Base-by-base conservation (phyloP, 2,113 vertebrate genomes). In the Crotalus horridus region DNA sequence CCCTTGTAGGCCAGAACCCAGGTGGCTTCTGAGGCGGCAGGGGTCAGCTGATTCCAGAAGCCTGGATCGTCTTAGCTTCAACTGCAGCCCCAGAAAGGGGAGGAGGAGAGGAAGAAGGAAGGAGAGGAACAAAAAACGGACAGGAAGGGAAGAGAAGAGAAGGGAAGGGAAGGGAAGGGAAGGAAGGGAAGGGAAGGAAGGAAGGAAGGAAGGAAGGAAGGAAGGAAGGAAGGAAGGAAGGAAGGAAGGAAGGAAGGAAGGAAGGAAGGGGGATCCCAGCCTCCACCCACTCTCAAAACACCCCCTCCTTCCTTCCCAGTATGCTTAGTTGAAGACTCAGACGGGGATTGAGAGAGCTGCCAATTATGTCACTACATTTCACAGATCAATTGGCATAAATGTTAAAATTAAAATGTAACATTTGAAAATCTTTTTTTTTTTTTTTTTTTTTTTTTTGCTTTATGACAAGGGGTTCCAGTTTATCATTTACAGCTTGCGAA, bases 321-420 rank as follows among this genome's bases (percentile, higher is more conserved):
- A 91, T 95, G 94, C 64, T 94, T 94, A 95, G 94, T 5, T 92
- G 90, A 94, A 96, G 95, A 29, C 95, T 97, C 96, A 95, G 95
- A 96, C 48, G 9, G 43, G 43, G 85, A 51, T 93, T 95, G 96
- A 94, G 3, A n/a, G 96, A 96, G 95, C 97, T 97, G 97, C 97
- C 97, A 97, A 97, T 97, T 97, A 97, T 97, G 97, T 96, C 97
- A 97, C 97, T 96, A 96, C 94, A 96, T 96, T 97, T 97, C 96
- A 97, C 97, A 97, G 97, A 97, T 97, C 96, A 96, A 97, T 97
- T 97, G 97, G 97, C 97, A 97, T 97, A 97, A 97, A 97, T 96
- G 97, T 96, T 97, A 97, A 96, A 96, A 96, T 97, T 97, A 97
- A 97, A 97, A 97, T 96, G 96, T 96, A 97, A 97, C 96, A 97